phyloP scores from a whole-genome alignment of 2,888 invertebrate genomes.

The Platynereis dumerilii region DNA sequence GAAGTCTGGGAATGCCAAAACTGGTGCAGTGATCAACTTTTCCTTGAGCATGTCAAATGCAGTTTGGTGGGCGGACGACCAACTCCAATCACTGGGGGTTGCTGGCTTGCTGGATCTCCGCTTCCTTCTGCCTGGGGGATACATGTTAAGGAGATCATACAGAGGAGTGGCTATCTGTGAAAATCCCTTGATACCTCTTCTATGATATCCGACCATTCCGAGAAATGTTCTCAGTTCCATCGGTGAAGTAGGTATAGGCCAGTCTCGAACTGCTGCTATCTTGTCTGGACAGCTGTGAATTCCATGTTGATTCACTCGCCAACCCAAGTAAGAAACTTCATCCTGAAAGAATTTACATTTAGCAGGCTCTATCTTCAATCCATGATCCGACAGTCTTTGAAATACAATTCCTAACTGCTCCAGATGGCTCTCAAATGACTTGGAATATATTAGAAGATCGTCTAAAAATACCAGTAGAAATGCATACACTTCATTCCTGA shows the following conservation, averaged over 20 bases:
- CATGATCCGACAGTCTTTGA: too few species aligned
- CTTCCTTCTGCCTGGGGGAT: not conserved
- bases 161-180: not conserved
- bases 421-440: not conserved
- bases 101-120: not conserved
- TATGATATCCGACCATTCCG: slow-evolving; percentile 1
- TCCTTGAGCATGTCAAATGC: slow-evolving; percentile 31
- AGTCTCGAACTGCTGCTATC: not conserved
- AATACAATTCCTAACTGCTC: not conserved
- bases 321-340: too few species aligned
- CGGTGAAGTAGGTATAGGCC: not conserved
- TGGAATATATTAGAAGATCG: not conserved
- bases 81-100: too few species aligned
- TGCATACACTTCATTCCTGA: not conserved
- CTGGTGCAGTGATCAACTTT: slow-evolving; percentile 28
- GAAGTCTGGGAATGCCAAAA: slow-evolving; percentile 39
- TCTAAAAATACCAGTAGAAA: not conserved
- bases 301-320: not conserved
- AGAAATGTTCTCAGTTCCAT: slow-evolving; percentile 1
- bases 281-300: not conserved
- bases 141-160: not conserved
- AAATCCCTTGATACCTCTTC: not conserved
- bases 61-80: too few species aligned
- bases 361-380: too few species aligned
- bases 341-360: too few species aligned